Evolutionary conservation across 2,797 vertebrate species (phyloP).

Genomic region (Periparus ater): DNA sequence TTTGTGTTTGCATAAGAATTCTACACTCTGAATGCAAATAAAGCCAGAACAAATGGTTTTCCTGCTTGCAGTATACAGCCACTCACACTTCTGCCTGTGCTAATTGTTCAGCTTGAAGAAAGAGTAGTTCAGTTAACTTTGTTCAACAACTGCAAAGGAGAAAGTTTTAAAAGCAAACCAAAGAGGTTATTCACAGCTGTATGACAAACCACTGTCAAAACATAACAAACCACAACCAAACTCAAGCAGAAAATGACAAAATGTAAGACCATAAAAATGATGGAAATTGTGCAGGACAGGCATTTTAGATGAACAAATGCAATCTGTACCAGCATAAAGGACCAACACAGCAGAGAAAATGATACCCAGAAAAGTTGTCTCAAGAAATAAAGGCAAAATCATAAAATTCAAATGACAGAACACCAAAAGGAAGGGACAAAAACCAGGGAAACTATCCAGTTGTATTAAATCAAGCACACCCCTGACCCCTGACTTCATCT

Average conservation of each 20-base stretch:
- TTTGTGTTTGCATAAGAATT: neutral
- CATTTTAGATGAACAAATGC: conserved; percentile 73
- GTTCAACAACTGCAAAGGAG: conserved; percentile 60
- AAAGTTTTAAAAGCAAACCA: conserved; percentile 70
- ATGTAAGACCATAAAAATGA: conserved; percentile 73
- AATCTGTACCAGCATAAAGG: conserved; percentile 68
- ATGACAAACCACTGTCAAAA: conserved; percentile 76
- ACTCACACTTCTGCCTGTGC: neutral
- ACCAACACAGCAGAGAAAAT: conserved; percentile 51
- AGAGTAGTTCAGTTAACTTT: conserved; percentile 38
- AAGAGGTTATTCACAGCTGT: conserved; percentile 64
- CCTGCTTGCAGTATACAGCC: neutral
- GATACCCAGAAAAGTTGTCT: conserved; percentile 38
- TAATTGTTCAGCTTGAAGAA: conserved; percentile 19
- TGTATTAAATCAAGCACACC: conserved; percentile 72
- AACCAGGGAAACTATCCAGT: conserved; percentile 69
- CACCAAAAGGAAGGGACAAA: conserved; percentile 69
- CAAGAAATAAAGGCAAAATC: conserved; percentile 72
- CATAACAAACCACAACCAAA: conserved; percentile 72
- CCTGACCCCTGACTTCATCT: conserved; percentile 62
- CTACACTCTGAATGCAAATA: neutral
- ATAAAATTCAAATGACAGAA: conserved; percentile 77
- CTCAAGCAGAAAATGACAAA: conserved; percentile 67
- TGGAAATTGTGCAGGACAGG: conserved; percentile 72
- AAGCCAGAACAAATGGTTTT: neutral